Conservation (phyloP, 2,888 invertebrate genomes). For the Calameuta filiformis region DNA sequence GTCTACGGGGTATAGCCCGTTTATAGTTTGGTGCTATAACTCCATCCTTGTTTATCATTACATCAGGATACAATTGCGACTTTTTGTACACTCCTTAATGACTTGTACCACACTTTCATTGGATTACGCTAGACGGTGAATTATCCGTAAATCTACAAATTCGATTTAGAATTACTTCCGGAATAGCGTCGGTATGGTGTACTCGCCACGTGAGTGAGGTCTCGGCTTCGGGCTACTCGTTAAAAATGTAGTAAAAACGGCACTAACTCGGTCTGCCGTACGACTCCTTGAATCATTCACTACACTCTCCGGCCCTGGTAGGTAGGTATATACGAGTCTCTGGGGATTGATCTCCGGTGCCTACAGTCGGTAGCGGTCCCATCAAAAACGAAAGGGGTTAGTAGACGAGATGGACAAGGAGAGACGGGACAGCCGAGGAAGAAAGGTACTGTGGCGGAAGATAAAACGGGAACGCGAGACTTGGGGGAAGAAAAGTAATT, state of each 20-base stretch:
- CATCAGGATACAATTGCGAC: neutral
- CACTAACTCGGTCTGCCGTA: neutral
- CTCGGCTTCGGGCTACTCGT: neutral
- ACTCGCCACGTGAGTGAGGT: neutral
- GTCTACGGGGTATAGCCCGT: too few species aligned
- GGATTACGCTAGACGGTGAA: neutral
- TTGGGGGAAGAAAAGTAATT: slow-evolving; percentile 42
- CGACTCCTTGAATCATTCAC: slow-evolving; percentile 16
- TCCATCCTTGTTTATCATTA: neutral
- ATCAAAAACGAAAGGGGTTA: neutral
- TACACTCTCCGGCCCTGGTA: slow-evolving; percentile 2
- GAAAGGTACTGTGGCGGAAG: neutral
- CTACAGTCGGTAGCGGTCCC: neutral
- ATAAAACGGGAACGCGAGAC: slow-evolving; percentile 3
- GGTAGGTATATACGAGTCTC: neutral
- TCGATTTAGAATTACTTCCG: neutral
- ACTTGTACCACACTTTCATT: neutral
- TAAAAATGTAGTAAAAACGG: neutral
- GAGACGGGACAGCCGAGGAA: neutral
- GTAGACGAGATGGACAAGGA: neutral
- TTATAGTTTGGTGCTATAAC: too few species aligned
- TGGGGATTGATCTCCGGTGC: slow-evolving; percentile 2
- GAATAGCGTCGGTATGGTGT: neutral
- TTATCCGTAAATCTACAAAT: neutral
- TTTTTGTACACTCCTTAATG: neutral